Conservation (phyloP, 2,113 vertebrate genomes). For the Rostratula benghalensis region DNA sequence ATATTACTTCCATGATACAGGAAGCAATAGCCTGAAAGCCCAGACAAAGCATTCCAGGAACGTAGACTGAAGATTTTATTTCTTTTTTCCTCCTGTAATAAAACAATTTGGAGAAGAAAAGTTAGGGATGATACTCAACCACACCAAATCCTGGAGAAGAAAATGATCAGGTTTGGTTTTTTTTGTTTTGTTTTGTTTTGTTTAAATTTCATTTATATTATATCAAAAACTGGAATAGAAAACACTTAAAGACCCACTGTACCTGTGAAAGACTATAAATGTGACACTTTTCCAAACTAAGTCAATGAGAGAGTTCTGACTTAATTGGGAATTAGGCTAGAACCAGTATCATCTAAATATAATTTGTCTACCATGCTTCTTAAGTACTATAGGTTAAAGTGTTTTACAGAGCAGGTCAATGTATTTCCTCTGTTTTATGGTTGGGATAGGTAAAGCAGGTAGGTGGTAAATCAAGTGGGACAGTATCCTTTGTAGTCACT, state of each 20-base stretch:
- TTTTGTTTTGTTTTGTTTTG: too few relatives aligned
- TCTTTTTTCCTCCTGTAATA: not conserved
- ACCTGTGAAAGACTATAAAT: not conserved
- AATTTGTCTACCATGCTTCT: not conserved
- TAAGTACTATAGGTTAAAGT: not conserved
- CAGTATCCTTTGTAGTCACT: not conserved
- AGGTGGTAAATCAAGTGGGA: not conserved
- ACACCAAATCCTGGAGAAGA: not conserved
- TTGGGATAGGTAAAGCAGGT: not conserved
- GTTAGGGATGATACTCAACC: not conserved
- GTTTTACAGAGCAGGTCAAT: not conserved
- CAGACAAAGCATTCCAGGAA: not conserved
- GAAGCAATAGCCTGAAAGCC: conserved; percentile 50
- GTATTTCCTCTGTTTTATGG: not conserved
- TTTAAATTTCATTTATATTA: not conserved
- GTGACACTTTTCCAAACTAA: not conserved
- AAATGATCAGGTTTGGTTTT: not conserved
- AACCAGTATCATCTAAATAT: not conserved
- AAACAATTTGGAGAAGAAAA: conserved; percentile 13
- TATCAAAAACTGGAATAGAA: not conserved
- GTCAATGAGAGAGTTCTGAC: not conserved
- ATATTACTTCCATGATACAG: conserved; percentile 37
- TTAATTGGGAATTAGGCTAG: not conserved
- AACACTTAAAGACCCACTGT: not conserved
- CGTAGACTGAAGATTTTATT: conserved; percentile 39